Conservation (phyloP, 2,113 vertebrate species). For the Bubo bubo region DNA sequence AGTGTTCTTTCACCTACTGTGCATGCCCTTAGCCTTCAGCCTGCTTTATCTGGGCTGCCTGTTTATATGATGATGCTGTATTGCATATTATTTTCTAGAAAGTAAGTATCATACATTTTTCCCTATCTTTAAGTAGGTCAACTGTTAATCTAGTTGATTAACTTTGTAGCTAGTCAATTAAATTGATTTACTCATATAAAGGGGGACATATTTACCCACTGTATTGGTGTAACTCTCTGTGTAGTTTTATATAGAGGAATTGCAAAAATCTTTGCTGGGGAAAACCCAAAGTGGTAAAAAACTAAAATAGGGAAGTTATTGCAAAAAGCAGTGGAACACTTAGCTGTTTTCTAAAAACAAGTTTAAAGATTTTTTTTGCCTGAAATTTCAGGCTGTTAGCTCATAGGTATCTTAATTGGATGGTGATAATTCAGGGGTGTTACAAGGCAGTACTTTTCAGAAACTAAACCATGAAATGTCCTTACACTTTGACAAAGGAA, state of each 20-base stretch:
- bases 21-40: not conserved
- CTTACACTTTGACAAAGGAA: not conserved
- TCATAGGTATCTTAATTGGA: not conserved
- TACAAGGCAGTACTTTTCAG: not conserved
- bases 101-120: not conserved
- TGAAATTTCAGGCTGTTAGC: not conserved
- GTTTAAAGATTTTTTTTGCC: not conserved
- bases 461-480: not conserved
- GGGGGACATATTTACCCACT: not conserved
- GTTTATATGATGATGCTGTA: not conserved
- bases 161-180: not conserved
- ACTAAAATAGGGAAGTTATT: not conserved
- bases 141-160: slow-evolving; percentile 25
- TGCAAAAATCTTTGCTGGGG: not conserved
- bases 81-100: not conserved
- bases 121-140: slow-evolving; percentile 43
- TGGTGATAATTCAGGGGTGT: not conserved
- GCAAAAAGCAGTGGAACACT: not conserved
- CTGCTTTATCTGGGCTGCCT: not conserved
- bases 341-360: not conserved
- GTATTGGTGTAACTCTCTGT: not conserved
- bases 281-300: not conserved
- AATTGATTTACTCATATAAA: not conserved
- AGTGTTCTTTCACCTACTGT: not conserved
- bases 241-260: not conserved